A percentile compares a stretch with the other conserved stretches of the same genome.
Evolutionary conservation across 1,140 invertebrate species (phyloP).

Genomic region (Aphelinus certus): DNA sequence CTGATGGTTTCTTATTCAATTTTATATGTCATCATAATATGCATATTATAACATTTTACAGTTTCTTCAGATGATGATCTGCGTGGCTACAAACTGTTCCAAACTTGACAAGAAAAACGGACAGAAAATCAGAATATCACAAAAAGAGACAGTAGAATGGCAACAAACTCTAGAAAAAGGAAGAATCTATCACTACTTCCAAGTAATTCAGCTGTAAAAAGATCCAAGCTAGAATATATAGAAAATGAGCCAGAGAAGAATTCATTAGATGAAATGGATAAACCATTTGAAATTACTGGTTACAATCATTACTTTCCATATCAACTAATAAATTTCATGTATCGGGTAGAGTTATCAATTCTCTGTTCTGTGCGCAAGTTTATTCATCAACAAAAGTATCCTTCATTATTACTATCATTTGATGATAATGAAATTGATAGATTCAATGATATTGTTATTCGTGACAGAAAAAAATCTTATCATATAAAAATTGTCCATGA

Average conservation of each 20-base stretch:
- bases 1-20: too few relatives aligned
- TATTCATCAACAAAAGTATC: constrained; percentile 41
- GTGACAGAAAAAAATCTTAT: constrained; percentile 39
- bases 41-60: too few relatives aligned
- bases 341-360: constrained; percentile 38
- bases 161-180: not conserved
- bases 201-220: not conserved
- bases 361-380: constrained; percentile 42
- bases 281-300: not conserved
- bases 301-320: not conserved
- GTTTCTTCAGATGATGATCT: too few relatives aligned
- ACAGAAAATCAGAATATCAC: too few relatives aligned
- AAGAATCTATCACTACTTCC: not conserved
- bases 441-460: constrained; percentile 44
- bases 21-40: too few relatives aligned
- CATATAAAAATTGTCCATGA: constrained; percentile 43
- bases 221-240: not conserved
- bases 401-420: constrained; percentile 37
- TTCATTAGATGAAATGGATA: not conserved
- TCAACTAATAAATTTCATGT: constrained; percentile 32
- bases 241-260: not conserved
- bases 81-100: too few relatives aligned
- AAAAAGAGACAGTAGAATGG: too few relatives aligned
- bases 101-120: too few relatives aligned
- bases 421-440: constrained; percentile 38